These are phyloP conservation scores for Drosophila equinoxialis DNA, from an alignment of 1,140 invertebrate genomes.

Conservation along the genomic window DNA sequence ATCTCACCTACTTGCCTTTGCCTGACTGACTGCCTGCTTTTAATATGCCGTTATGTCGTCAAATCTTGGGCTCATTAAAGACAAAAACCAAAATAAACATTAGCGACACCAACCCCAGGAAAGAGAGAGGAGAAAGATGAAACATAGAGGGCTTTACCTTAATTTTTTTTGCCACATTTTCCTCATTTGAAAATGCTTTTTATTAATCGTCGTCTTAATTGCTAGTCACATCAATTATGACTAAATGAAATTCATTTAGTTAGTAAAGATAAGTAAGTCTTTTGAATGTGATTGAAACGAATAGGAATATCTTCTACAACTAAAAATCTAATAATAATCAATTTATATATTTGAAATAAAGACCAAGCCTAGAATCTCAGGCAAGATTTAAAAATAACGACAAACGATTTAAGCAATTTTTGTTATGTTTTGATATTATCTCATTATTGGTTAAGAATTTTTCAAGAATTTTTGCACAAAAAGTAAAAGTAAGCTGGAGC, in stretches of 20 bases:
- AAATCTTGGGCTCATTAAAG: constrained; percentile 76
- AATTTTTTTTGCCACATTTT: constrained; percentile 10
- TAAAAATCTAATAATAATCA: too few relatives aligned
- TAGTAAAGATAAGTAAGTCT: too few relatives aligned
- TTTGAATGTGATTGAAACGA: too few relatives aligned
- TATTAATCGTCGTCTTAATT: constrained; percentile 70
- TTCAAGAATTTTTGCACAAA: too few relatives aligned
- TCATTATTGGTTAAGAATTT: too few relatives aligned
- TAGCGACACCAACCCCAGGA: background rate
- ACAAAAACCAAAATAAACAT: constrained; percentile 40
- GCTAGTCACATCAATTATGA: constrained; percentile 53
- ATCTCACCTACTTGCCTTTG: constrained; percentile 32
- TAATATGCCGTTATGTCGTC: constrained; percentile 77
- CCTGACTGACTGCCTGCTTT: constrained; percentile 46
- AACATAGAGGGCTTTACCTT: constrained; percentile 8
- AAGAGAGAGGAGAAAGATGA: background rate
- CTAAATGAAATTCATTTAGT: constrained; percentile 61
- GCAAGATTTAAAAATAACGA: too few relatives aligned
- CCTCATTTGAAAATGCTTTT: constrained; percentile 18
- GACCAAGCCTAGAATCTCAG: too few relatives aligned
- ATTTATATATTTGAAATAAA: too few relatives aligned
- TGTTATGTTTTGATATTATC: constrained; percentile 12
- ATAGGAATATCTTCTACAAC: too few relatives aligned
- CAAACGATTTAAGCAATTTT: background rate
- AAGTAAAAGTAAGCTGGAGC: too few relatives aligned